Base-by-base conservation (phyloP, 2,888 invertebrate genomes). In the Cataglyphis albicans region DNA sequence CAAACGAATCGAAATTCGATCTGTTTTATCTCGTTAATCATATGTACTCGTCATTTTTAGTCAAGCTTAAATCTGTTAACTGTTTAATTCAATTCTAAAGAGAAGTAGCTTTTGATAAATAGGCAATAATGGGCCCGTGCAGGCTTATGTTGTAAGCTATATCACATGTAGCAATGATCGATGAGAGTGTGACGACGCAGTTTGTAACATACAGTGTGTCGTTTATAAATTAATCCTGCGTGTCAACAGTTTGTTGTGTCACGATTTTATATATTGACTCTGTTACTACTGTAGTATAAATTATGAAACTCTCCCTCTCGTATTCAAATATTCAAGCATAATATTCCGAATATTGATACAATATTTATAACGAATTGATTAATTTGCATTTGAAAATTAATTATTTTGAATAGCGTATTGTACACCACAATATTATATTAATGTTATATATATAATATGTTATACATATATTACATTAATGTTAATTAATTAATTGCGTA, bases 131-230 rank as follows among this genome's bases (percentile, higher is more conserved):
- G 59, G 41, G 59, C 18, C 68, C n/a, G 32, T 68, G 38, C 15
- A 9, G 41, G 41, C 72, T 41, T 59, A 21, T 70, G 44, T 80
- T 48, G 35, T 48, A 64, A 25, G 73, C 78, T 59, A 44, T 32
- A 73, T 44, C 78, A 48, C 18, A 48, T 72, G 44, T 59, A 72
- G 73, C 74, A 80, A n/a, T 80, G 73, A 80, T 80, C 78, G 73
- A 80, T 80, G 59, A 44, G 76, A 57, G 41, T 21, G 10, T 73
- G 44, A 29, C 32, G 59, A 57, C 57, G 72, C 57, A 72, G 41
- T 78, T 72, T 73, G 78, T 18, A 72, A 29, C 59, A 48, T n/a
- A 25, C 35, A 18, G 73, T 59, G 21, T 72, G 21, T 59, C 44
- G 35, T n/a, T 80, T 73, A 57, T 32, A 59, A 59, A 80, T 80